Base-by-base conservation (phyloP, 2,797 vertebrate genomes). In the Chlorospingus flavigularis region DNA sequence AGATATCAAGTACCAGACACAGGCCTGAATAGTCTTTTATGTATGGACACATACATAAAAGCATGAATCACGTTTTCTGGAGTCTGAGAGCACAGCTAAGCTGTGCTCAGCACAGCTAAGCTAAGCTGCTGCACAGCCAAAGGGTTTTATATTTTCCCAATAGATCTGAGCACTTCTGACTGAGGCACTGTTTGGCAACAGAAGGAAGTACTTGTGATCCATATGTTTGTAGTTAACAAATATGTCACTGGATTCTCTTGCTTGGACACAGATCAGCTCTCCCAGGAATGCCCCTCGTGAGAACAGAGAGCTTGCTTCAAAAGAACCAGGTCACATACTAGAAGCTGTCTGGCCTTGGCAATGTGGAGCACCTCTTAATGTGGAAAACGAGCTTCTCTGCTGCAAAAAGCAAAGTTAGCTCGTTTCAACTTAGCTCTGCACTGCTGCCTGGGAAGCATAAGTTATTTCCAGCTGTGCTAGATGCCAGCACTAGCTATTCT, bases 381-480 rank as follows among this genome's bases (percentile, higher is more conserved):
- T 61, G 47, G 33, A 82, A 89, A 86, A 90, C 37, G 18, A 85
- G 8, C 21, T 85, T 60, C 57, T 76, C 51, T 90, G 28, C 48
- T 91, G 53, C 26, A 71, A 94, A 74, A 18, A 91, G 28, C 3
- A 4, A 89, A 89, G 63, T 63, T 81, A 81, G 39, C 26, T 74
- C 30, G 0, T 71, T 83, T 80, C 71, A 88, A 5, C 54, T 48
- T 42, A 77, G 26, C n/a, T 83, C 31, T 74, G 10, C 50, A n/a
- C 20, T 54, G 21, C 45, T 85, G 15, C 48, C 67, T 87, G 40
- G n/a, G 95, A 91, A 76, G 25, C 11, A 7, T 30, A 88, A 87
- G n/a, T 58, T 58, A 85, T 63, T 94, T 90, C 88, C 84, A 93
- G 67, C 37, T 90, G 66, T 92, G 80, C 43, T 84, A 81, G 42